These are phyloP conservation scores for Drosophila suboccidentalis DNA, from an alignment of 2,888 invertebrate species.

Conservation along the genomic window DNA sequence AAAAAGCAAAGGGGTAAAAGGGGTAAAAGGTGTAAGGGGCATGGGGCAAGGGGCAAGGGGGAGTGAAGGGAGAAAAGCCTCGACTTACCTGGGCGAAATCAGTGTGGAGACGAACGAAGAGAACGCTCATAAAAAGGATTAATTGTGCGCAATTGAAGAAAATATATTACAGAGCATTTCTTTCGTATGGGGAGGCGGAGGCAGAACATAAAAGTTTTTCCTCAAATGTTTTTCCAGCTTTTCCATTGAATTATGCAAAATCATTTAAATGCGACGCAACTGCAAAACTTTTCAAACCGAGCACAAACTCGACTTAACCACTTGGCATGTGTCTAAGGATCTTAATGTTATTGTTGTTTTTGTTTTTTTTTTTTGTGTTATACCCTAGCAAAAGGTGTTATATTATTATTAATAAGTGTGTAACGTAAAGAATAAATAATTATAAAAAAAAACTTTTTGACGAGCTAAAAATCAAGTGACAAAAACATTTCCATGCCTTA, in stretches of 20 bases:
- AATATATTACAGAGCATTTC: constrained; percentile 69
- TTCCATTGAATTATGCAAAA: constrained; percentile 78
- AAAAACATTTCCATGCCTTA: no score
- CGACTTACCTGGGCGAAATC: constrained; percentile 7
- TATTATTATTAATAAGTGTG: not conserved
- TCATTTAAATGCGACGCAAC: constrained; percentile 79
- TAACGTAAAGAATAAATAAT: no score
- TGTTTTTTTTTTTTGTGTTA: constrained; percentile 2
- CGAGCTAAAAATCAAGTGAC: no score
- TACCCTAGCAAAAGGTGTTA: not conserved
- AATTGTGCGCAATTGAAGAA: constrained; percentile 84
- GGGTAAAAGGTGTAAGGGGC: not conserved
- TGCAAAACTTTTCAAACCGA: constrained; percentile 30
- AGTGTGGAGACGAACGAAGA: constrained; percentile 9
- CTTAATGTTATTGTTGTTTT: constrained; percentile 68
- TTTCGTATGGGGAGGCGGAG: not conserved
- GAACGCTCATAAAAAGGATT: constrained; percentile 81
- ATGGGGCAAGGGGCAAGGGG: not conserved
- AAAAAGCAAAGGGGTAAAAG: constrained; percentile 4
- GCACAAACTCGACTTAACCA: constrained; percentile 60
- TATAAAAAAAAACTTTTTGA: no score
- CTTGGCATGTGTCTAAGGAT: constrained; percentile 75
- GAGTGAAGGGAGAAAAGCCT: not conserved
- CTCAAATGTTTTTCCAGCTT: constrained; percentile 13
- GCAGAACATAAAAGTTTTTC: constrained; percentile 45